Percentiles rank a stretch among this genome's conserved stretches.
Conservation (phyloP, 1,140 invertebrate species). For the Andrena cerasifolii region DNA sequence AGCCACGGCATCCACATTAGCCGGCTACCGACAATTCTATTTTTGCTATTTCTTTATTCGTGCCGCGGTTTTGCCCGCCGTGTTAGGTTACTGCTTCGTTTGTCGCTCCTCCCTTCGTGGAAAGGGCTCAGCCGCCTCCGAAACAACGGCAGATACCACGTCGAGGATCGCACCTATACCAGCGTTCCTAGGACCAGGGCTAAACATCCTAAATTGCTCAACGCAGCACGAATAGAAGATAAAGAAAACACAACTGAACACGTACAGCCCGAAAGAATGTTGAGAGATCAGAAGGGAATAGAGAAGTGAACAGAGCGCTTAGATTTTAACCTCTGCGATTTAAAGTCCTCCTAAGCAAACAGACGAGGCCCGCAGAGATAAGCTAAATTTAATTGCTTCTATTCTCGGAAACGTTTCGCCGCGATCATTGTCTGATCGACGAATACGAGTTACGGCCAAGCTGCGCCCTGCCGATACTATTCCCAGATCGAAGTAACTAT, state of each 20-base stretch:
- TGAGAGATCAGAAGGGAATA: not conserved
- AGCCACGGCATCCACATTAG: slow-evolving; percentile 31
- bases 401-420: not conserved
- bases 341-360: too few relatives aligned
- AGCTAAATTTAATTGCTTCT: too few relatives aligned
- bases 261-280: too few relatives aligned
- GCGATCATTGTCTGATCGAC: not conserved
- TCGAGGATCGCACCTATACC: too few relatives aligned
- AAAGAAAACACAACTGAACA: too few relatives aligned
- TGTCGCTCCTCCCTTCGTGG: not conserved
- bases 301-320: not conserved
- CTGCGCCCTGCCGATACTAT: slow-evolving; percentile 2
- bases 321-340: too few relatives aligned
- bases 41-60: slow-evolving; percentile 68
- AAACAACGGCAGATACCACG: too few relatives aligned
- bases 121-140: not conserved
- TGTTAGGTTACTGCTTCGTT: slow-evolving; percentile 48
- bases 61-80: slow-evolving; percentile 49
- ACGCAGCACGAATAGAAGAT: too few relatives aligned
- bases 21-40: slow-evolving; percentile 42
- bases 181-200: not conserved
- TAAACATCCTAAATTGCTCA: too few relatives aligned
- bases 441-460: not conserved
- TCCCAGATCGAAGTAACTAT: not conserved
- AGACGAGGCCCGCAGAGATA: too few relatives aligned